A percentile compares a stretch with the other conserved stretches of the same genome.
These are phyloP conservation scores for Nesogale talazaci DNA, from an alignment of 2,113 vertebrate genomes.

Conservation along the genomic window DNA sequence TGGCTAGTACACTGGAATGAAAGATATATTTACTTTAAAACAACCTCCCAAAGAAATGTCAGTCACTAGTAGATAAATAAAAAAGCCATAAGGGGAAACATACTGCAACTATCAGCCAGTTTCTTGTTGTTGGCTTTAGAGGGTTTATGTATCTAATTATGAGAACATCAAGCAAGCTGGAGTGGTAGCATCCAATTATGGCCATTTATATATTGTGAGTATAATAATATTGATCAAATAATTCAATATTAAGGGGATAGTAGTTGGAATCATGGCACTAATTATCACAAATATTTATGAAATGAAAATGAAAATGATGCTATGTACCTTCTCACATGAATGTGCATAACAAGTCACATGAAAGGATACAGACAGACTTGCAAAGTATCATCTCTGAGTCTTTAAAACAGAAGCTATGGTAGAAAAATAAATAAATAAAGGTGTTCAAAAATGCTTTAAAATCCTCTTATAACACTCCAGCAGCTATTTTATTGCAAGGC, in stretches of 20 bases:
- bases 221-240: conserved; percentile 72
- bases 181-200: conserved; percentile 72
- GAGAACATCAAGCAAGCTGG: conserved; percentile 70
- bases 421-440: conserved; percentile 7
- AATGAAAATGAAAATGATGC: not conserved
- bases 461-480: not conserved
- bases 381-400: not conserved
- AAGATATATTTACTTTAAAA: conserved; percentile 57
- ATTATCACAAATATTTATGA: not conserved
- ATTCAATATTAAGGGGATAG: not conserved
- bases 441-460: conserved; percentile 59
- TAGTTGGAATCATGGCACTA: not conserved
- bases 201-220: conserved; percentile 65
- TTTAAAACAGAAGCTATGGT: not conserved
- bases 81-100: conserved; percentile 67
- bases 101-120: conserved; percentile 60
- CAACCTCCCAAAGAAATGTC: conserved; percentile 47
- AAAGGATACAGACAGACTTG: not conserved
- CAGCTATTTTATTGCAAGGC: conserved; percentile 45
- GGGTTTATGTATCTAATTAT: conserved; percentile 71
- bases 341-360: not conserved
- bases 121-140: conserved; percentile 61
- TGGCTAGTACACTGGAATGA: conserved; percentile 51
- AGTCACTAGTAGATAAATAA: conserved; percentile 19
- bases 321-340: not conserved